Evolutionary conservation across 2,888 invertebrate genomes (phyloP).

Genomic region (Drosophila tripunctata): DNA sequence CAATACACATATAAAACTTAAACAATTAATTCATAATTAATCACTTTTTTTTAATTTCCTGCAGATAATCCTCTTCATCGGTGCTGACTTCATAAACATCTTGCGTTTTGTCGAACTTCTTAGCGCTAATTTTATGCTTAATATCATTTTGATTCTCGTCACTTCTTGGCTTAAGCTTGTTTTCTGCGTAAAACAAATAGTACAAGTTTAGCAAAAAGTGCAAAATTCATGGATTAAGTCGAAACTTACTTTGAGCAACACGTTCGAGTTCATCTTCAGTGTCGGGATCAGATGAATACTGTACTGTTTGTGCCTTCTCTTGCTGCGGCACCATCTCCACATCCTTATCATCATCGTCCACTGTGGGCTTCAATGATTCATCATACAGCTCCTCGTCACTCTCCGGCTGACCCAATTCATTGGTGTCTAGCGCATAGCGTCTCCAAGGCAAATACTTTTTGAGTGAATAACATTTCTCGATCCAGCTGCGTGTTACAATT

Average conservation of each 20-base stretch:
- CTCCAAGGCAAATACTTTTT: constrained; percentile 85
- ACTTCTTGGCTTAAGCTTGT: constrained; percentile 18
- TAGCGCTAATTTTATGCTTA: constrained; percentile 1
- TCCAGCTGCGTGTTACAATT: constrained; percentile 90
- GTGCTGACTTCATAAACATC: constrained; percentile 80
- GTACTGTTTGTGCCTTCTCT: not conserved
- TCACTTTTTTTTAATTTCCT: constrained; percentile 29
- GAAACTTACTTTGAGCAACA: constrained; percentile 58
- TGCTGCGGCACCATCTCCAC: not conserved
- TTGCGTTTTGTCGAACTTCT: constrained; percentile 12
- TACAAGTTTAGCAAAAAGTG: not conserved
- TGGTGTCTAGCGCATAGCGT: constrained; percentile 79
- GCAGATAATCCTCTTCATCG: constrained; percentile 82
- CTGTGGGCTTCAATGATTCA: constrained; percentile 55
- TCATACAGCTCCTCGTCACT: constrained; percentile 83
- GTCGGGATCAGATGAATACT: constrained; percentile 71
- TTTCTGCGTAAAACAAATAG: constrained; percentile 19
- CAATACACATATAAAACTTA: not conserved
- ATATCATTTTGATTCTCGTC: constrained; percentile 3
- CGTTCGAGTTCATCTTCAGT: constrained; percentile 83
- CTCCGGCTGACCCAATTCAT: constrained; percentile 69
- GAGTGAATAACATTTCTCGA: constrained; percentile 87
- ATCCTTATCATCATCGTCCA: not conserved
- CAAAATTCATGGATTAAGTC: not conserved
- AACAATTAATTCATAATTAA: constrained; percentile 13